Conservation (phyloP, 2,797 vertebrate species). For the Borostomias antarcticus region DNA sequence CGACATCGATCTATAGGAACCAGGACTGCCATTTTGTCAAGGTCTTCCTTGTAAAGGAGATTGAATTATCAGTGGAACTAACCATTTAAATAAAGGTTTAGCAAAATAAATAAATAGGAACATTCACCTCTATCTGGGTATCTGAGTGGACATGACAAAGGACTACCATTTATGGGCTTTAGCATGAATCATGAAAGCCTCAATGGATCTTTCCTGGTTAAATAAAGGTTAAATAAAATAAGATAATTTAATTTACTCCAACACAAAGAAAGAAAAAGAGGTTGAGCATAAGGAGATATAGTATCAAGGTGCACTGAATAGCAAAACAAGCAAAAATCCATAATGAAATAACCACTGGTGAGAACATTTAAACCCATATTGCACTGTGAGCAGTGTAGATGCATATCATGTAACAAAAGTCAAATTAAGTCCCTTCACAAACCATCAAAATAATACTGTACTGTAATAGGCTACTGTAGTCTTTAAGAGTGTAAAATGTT, state of each 20-base stretch:
- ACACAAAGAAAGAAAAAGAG: no score
- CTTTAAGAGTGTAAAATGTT: constrained; percentile 40
- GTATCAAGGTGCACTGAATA: not conserved
- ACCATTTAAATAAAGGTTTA: not conserved
- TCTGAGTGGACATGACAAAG: constrained; percentile 1
- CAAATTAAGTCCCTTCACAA: not conserved
- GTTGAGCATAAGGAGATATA: no score
- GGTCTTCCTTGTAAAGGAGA: not conserved
- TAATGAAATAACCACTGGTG: not conserved
- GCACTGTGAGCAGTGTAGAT: not conserved
- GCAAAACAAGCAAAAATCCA: not conserved
- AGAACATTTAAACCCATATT: constrained; percentile 3
- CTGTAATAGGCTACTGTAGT: no score
- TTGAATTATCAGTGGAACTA: not conserved
- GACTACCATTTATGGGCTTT: not conserved
- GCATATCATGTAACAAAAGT: not conserved
- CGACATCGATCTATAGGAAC: not conserved
- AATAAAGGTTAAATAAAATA: no score
- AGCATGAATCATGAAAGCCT: not conserved
- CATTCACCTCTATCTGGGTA: no score
- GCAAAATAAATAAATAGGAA: not conserved
- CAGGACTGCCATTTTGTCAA: not conserved
- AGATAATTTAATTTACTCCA: not conserved
- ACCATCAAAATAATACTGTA: not conserved
- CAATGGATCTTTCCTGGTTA: no score